Evolutionary conservation across 1,140 invertebrate genomes (phyloP).

Genomic region (Heliconius nattereri): DNA sequence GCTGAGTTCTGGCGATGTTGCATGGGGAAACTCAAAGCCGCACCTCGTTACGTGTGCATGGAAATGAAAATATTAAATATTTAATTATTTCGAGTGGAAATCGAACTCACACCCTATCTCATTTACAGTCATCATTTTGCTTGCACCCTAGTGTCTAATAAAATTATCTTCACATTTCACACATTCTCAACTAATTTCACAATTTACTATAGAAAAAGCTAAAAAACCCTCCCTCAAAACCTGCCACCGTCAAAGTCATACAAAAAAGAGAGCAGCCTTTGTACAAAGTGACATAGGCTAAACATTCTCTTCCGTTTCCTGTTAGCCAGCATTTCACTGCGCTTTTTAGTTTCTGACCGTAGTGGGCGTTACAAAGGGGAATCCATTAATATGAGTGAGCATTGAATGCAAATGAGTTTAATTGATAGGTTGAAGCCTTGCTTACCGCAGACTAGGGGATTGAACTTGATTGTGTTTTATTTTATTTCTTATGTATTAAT

Average conservation of each 20-base stretch:
- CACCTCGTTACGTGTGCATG: too few species aligned
- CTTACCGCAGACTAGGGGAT: constrained; percentile 35
- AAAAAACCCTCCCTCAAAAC: not conserved
- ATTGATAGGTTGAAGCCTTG: constrained; percentile 38
- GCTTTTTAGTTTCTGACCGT: constrained; percentile 14
- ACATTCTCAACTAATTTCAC: too few species aligned
- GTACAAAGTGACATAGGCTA: constrained; percentile 19
- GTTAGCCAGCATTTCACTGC: constrained; percentile 17
- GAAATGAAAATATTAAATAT: too few species aligned
- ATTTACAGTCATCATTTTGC: too few species aligned
- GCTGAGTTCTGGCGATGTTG: too few species aligned
- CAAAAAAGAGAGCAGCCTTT: constrained; percentile 12
- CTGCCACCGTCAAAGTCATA: not conserved
- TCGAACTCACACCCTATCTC: too few species aligned
- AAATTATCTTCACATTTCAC: too few species aligned
- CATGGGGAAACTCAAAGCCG: too few species aligned
- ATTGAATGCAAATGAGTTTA: constrained; percentile 34
- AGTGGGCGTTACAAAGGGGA: constrained; percentile 37
- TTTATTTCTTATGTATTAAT: not conserved
- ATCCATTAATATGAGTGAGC: constrained; percentile 46
- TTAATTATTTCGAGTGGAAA: too few species aligned
- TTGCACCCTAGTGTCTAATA: too few species aligned
- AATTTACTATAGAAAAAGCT: too few species aligned
- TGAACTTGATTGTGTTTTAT: not conserved
- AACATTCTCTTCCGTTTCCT: constrained; percentile 16